Conservation (phyloP, 1,140 invertebrate species). For the Elysia chlorotica region DNA sequence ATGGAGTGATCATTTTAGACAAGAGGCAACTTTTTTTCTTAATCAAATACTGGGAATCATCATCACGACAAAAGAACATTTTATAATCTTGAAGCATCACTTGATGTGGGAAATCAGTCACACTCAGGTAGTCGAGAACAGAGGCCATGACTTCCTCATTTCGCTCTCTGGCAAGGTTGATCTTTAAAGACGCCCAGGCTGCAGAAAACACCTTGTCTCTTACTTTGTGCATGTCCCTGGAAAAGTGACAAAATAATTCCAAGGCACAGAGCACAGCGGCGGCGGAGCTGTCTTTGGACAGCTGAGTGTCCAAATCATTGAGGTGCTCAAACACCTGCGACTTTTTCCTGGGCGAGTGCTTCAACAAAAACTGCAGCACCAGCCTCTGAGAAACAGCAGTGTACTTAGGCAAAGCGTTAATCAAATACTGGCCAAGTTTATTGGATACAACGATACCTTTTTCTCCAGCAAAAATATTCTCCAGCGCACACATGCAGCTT, state of each 20-base stretch:
- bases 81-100: neutral
- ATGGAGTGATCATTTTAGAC: constrained; percentile 1
- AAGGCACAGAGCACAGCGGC: neutral
- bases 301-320: constrained; percentile 6
- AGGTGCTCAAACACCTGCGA: constrained; percentile 16
- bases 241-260: constrained; percentile 12
- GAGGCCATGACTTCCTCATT: constrained; percentile 16
- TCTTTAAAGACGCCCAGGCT: constrained; percentile 6
- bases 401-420: neutral
- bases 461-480: constrained; percentile 12
- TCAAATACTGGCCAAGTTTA: constrained; percentile 15
- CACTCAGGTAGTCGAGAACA: constrained; percentile 10
- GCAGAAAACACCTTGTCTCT: neutral
- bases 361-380: constrained; percentile 19
- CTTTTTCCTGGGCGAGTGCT: constrained; percentile 13
- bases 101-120: neutral
- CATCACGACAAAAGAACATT: constrained; percentile 18
- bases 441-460: constrained; percentile 17
- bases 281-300: neutral
- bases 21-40: constrained; percentile 10
- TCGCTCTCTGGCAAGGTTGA: constrained; percentile 3
- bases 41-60: constrained; percentile 6
- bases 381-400: constrained; percentile 8
- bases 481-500: constrained; percentile 14
- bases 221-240: constrained; percentile 2